phyloP scores from a whole-genome alignment of 1,140 invertebrate species.

The Mactra quadrangularis region DNA sequence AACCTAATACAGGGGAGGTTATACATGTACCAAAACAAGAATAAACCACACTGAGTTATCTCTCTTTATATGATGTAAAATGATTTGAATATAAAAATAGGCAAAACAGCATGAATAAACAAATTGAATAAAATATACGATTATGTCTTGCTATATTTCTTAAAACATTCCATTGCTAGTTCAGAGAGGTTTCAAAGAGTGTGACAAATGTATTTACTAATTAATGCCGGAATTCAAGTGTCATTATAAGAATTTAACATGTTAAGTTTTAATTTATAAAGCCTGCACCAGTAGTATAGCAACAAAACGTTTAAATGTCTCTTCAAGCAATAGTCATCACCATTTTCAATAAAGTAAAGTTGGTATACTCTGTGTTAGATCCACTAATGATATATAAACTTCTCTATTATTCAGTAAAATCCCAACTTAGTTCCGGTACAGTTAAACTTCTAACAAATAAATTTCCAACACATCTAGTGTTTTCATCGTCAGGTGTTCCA shows the following conservation, averaged over 20 bases:
- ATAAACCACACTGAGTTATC: not conserved
- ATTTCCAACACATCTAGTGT: constrained; percentile 48
- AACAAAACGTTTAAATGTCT: too few relatives aligned
- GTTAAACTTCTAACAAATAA: constrained; percentile 51
- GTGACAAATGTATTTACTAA: too few relatives aligned
- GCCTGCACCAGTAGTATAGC: too few relatives aligned
- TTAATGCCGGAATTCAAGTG: too few relatives aligned
- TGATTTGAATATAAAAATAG: not conserved
- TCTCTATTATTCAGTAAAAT: not conserved
- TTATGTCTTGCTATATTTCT: not conserved
- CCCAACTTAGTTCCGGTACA: constrained; percentile 44
- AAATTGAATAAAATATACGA: not conserved
- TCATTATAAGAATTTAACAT: too few relatives aligned
- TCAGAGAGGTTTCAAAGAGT: not conserved
- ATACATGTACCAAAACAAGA: not conserved
- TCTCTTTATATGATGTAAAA: not conserved
- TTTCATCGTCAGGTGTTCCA: constrained; percentile 57
- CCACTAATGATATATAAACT: not conserved
- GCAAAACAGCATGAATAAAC: not conserved
- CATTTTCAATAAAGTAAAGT: not conserved
- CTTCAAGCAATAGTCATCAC: too few relatives aligned
- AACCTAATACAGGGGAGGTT: constrained; percentile 38
- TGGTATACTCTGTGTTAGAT: not conserved
- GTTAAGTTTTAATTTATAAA: too few relatives aligned
- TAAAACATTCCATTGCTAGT: not conserved